Evolutionary conservation across 2,113 vertebrate genomes (phyloP).

Genomic region (Triplophysa dalaica): DNA sequence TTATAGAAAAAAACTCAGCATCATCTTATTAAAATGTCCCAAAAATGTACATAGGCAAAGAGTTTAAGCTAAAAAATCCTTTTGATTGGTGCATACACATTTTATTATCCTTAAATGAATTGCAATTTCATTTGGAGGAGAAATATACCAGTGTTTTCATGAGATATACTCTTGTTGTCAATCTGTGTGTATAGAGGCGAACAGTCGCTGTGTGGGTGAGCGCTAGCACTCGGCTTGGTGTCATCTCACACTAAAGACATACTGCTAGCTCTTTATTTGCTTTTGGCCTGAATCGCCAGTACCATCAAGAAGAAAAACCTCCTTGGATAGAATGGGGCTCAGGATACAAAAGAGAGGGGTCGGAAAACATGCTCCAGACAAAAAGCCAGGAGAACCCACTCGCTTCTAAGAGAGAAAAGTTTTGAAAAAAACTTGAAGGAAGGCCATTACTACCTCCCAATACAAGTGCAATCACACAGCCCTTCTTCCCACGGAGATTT

Average conservation of each 20-base stretch:
- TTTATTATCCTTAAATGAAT: too few species aligned
- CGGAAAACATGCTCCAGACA: slow-evolving; percentile 67
- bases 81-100: too few species aligned
- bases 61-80: neutral
- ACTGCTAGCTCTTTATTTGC: slow-evolving; percentile 78
- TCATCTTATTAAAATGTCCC: too few species aligned
- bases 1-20: too few species aligned
- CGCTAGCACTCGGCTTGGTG: slow-evolving; percentile 54
- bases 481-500: slow-evolving; percentile 79
- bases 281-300: slow-evolving; percentile 65
- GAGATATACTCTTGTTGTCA: neutral
- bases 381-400: slow-evolving; percentile 63
- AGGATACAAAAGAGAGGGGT: slow-evolving; percentile 54
- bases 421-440: slow-evolving; percentile 59
- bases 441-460: slow-evolving; percentile 72
- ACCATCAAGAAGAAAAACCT: slow-evolving; percentile 65
- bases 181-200: slow-evolving; percentile 5
- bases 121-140: neutral
- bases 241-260: slow-evolving; percentile 73
- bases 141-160: neutral
- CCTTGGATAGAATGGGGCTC: slow-evolving; percentile 42
- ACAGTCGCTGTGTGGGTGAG: slow-evolving; percentile 36
- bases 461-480: slow-evolving; percentile 59
- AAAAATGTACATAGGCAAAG: neutral
- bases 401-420: slow-evolving; percentile 59